These are phyloP conservation scores for Poeciliopsis infans DNA, from an alignment of 2,797 vertebrate genomes.

Conservation along the genomic window DNA sequence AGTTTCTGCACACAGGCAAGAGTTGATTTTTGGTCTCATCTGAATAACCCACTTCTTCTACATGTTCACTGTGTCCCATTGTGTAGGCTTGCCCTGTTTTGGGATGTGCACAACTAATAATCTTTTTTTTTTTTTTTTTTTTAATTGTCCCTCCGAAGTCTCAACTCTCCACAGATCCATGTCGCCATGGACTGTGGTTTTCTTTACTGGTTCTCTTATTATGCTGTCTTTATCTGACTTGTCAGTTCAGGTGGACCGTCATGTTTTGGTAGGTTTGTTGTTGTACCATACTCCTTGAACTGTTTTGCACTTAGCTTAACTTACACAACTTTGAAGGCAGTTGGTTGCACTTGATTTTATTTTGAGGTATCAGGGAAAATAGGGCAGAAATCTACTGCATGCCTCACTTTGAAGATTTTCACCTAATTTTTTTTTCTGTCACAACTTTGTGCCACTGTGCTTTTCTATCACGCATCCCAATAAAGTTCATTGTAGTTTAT, in stretches of 20 bases:
- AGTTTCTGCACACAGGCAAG: neutral
- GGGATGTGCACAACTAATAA: neutral
- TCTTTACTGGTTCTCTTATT: neutral
- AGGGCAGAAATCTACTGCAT: neutral
- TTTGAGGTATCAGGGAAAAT: neutral
- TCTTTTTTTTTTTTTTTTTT: neutral
- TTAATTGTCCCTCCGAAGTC: neutral
- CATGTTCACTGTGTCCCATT: neutral
- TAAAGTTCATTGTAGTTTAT: neutral
- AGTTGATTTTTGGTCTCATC: neutral
- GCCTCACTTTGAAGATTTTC: neutral
- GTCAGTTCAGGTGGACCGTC: neutral
- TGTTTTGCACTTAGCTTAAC: neutral
- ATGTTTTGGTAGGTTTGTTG: neutral
- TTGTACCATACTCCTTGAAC: neutral
- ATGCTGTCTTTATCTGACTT: neutral
- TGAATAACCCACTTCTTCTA: neutral
- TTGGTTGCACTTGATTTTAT: neutral
- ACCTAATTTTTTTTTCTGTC: neutral
- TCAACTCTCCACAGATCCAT: neutral
- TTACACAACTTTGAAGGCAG: neutral
- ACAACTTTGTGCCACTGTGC: neutral
- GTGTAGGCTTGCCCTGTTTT: neutral
- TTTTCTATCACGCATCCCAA: neutral
- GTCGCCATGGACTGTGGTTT: neutral